Evolutionary conservation across 2,888 invertebrate species (phyloP), one percentile per base, ranked within the genome.

Genomic region (Belgica antarctica): DNA sequence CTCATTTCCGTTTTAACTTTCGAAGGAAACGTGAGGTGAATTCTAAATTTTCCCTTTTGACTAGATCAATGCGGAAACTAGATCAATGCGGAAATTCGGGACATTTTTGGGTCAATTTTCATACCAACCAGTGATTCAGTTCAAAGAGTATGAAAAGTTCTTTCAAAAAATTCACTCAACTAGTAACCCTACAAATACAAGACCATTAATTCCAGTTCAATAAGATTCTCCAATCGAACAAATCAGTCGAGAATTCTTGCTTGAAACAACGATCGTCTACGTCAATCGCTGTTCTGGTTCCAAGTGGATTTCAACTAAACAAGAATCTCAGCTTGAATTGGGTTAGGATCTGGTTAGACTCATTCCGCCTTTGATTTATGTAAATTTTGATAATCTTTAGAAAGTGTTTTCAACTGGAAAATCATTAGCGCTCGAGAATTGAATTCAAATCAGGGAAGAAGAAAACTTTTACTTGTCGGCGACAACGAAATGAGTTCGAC

Each of bases 1-100:
- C n/a, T n/a, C 12, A 41, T 41, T 41, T n/a, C n/a, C 4, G 10
- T 41, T 5, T 41, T 41, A 41, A 41, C 41, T 12, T 41, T 10
- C n/a, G 15, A 41, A n/a, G 12, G 41, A 41, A 15, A 3, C 41
- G 41, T 90, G 85, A 89, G 89, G 92, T 92, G 77, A 83, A 84
- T 80, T 52, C 22, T 52, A 52, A 52, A 52, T 22, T 41, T 41
- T 10, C 12, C 41, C 41, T 41, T 12, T 10, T n/a, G n/a, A n/a
- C n/a, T n/a, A n/a, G n/a, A n/a, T n/a, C n/a, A n/a, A n/a, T n/a
- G n/a, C n/a, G n/a, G n/a, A n/a, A n/a, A n/a, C n/a, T n/a, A n/a
- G n/a, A n/a, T n/a, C n/a, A n/a, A n/a, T n/a, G n/a, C n/a, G n/a
- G n/a, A n/a, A n/a, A n/a, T n/a, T n/a, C n/a, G n/a, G n/a, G n/a